Base-by-base conservation (phyloP, 2,113 vertebrate species). In the Hippocampus abdominalis region DNA sequence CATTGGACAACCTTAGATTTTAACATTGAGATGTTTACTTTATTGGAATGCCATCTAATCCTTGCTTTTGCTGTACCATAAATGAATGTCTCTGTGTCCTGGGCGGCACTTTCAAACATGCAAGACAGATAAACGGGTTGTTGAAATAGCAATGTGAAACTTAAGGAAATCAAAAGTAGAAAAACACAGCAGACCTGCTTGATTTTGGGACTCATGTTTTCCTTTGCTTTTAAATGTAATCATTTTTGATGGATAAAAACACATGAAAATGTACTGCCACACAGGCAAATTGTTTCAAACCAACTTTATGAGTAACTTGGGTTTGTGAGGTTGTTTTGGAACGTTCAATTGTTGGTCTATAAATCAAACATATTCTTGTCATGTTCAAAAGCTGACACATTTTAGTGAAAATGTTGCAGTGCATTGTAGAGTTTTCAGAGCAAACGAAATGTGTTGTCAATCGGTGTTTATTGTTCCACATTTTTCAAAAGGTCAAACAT, bases 31-130 rank as follows among this genome's bases (percentile, higher is more conserved):
- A 85, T 90, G 81, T 83, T 82, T 77, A 81, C 71, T 62, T 77
- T 29, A 72, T 78, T 74, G 68, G 73, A 83, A 73, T 73, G 80
- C 64, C 69, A 79, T 75, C 70, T 57, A 79, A 68, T 70, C 68
- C 68, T 48, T 53, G 64, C 69, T 78, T 71, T 68, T 74, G 66
- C 76, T 53, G 69, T 76, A 69, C 69, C 66, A 79, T 64, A 85
- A 87, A 84, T 54, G 61, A 39, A 85, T 66, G 69, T 83, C 68
- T 83, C 68, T 73, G 76, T 80, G 87, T 69, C 62, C 72, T 85
- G 76, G 70, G 84, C 84, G 75, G 81, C 73, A 78, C 69, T 80
- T 85, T 85, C 63, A 78, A 86, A 77, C 92, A 92, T 91, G 90
- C 92, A 89, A 86, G 84, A 88, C 81, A 78, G 78, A 81, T 87